phyloP scores from a whole-genome alignment of 2,797 vertebrate genomes.

The Cryptoblepharus egeriae region DNA sequence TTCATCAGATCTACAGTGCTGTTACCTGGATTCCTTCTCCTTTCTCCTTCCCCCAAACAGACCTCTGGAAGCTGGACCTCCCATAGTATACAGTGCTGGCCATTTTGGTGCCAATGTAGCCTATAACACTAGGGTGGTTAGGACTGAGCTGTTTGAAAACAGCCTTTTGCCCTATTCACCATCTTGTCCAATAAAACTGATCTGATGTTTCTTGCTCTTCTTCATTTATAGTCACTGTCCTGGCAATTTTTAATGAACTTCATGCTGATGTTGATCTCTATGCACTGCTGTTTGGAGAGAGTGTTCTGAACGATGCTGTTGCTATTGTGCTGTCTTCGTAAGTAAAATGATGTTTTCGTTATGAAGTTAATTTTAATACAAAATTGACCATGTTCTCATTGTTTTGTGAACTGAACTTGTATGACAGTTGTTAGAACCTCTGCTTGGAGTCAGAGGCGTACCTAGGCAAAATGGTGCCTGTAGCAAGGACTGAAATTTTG shows the following conservation, averaged over 20 bases:
- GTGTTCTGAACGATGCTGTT: constrained; percentile 96
- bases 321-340: constrained; percentile 96
- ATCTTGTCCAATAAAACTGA: accelerated
- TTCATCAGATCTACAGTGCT: no score
- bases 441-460: no score
- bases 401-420: not conserved
- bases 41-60: no score
- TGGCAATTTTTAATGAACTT: constrained; percentile 98
- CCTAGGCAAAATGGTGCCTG: no score
- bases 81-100: no score
- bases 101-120: no score
- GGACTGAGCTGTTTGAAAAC: not conserved
- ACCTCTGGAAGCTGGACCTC: no score
- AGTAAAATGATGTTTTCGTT: constrained; percentile 68
- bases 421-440: not conserved
- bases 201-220: constrained; percentile 6
- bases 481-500: no score
- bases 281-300: constrained; percentile 97
- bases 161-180: accelerated
- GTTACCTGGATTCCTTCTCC: no score
- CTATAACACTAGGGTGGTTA: no score
- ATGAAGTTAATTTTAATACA: not conserved
- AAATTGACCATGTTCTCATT: not conserved
- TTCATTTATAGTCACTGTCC: constrained; percentile 86
- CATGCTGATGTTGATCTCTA: constrained; percentile 96